Evolutionary conservation across 2,888 invertebrate genomes (phyloP), one percentile per base, ranked within the genome.

Genomic region (Cantharis nigra): DNA sequence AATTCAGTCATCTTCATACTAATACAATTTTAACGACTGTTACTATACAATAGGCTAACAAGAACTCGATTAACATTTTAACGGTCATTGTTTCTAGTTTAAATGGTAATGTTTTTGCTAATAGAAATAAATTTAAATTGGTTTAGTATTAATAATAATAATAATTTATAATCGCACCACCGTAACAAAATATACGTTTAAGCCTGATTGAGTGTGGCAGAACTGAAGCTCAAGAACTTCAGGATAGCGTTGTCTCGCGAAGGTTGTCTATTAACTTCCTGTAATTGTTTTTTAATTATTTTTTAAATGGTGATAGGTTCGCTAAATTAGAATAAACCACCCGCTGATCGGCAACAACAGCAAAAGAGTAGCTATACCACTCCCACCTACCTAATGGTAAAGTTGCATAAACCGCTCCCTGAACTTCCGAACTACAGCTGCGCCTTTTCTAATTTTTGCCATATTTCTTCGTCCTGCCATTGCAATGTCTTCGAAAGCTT

Each of bases 341-440:
- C 78, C 72, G 78, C 64, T 71, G 75, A 63, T 78, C 69, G 26
- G 70, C 63, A 78, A 72, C 75, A 75, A 72, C 75, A 71, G 74
- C 72, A 70, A 75, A 75, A 75, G 75, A 78, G 78, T 78, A 78
- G 78, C 78, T 0, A 26, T 67, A 78, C 78, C 78, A 78, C 78
- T 75, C 78, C 78, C 63, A 70, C 75, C 72, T 70, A 70, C 65
- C 65, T 67, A 71, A 75, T 75, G 72, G 75, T 72, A 75, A 77
- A 74, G 77, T 67, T 67, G 65, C 63, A 74, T 64, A 77, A 70
- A 70, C 78, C 78, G 75, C 75, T 75, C 78, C 78, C 72, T 72
- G 67, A 67, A 78, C 78, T 78, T 78, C 78, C 78, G 78, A 78
- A 77, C 77, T 49, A 75, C 65, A 62, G 77, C 77, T 73, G 77